These are phyloP conservation scores for Promerops cafer DNA, from an alignment of 2,113 vertebrate genomes.

Conservation along the genomic window DNA sequence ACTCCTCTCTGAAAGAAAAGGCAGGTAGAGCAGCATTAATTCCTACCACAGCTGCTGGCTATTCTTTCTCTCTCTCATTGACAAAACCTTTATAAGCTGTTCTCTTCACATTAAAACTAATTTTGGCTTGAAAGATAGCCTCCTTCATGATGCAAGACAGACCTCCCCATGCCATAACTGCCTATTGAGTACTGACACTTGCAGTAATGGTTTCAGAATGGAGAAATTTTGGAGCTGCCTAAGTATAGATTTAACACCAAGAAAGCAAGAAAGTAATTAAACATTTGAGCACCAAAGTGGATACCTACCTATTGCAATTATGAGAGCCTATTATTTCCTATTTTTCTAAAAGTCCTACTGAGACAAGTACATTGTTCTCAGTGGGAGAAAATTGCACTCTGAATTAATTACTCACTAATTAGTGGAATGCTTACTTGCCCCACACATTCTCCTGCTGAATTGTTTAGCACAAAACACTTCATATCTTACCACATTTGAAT, in stretches of 20 bases:
- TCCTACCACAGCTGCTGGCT: background rate
- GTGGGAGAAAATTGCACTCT: background rate
- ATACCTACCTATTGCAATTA: background rate
- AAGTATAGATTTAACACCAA: background rate
- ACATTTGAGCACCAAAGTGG: background rate
- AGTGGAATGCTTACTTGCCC: conserved; percentile 2
- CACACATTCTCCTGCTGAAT: conserved; percentile 19
- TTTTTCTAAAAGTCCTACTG: conserved; percentile 19
- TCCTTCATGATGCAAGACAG: background rate
- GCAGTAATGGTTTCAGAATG: background rate
- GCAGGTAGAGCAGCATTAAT: background rate
- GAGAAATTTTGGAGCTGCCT: background rate
- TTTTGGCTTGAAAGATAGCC: background rate
- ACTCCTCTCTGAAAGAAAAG: background rate
- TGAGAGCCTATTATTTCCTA: background rate
- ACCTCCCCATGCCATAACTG: background rate
- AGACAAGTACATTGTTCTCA: conserved; percentile 31
- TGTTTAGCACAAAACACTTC: background rate
- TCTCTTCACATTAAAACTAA: background rate
- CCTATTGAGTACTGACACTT: background rate
- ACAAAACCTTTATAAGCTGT: background rate
- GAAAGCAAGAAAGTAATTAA: conserved; percentile 1
- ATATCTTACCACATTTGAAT: background rate
- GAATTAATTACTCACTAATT: conserved; percentile 42
- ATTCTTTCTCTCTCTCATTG: background rate